Conservation (phyloP, 2,888 invertebrate genomes). For the Abrostola triplasia region DNA sequence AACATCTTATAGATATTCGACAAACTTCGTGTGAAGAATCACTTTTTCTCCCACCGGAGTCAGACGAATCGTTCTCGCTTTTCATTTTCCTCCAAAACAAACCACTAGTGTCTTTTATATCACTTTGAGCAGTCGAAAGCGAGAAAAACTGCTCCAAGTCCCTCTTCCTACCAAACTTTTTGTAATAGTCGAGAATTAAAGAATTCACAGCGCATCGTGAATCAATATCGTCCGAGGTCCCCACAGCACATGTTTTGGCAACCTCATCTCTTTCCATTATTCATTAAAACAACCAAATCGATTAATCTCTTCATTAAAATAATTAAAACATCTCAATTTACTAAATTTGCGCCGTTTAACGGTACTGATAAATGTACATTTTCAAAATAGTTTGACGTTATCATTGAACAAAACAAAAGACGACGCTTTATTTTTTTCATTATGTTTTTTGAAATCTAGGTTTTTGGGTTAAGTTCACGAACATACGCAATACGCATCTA, state of each 20-base stretch:
- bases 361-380: constrained; percentile 45
- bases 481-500: too few relatives aligned
- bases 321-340: constrained; percentile 37
- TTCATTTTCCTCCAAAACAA: constrained; percentile 84
- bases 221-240: constrained; percentile 53
- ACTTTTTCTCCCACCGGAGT: constrained; percentile 77
- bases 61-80: constrained; percentile 78
- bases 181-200: constrained; percentile 90
- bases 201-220: constrained; percentile 75
- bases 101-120: constrained; percentile 77
- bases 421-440: constrained; percentile 10
- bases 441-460: constrained; percentile 15
- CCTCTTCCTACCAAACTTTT: constrained; percentile 90
- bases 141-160: constrained; percentile 91
- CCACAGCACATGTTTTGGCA: constrained; percentile 47
- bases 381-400: constrained; percentile 59
- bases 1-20: constrained; percentile 81
- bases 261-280: constrained; percentile 73
- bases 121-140: constrained; percentile 80
- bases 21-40: constrained; percentile 81
- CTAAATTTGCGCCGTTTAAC: constrained; percentile 42
- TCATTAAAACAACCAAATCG: constrained; percentile 45
- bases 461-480: constrained; percentile 25
- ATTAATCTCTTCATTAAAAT: constrained; percentile 13
- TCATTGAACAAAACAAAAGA: constrained; percentile 44